Conservation (phyloP, 2,888 invertebrate species). For the Pediacus dermestoides region DNA sequence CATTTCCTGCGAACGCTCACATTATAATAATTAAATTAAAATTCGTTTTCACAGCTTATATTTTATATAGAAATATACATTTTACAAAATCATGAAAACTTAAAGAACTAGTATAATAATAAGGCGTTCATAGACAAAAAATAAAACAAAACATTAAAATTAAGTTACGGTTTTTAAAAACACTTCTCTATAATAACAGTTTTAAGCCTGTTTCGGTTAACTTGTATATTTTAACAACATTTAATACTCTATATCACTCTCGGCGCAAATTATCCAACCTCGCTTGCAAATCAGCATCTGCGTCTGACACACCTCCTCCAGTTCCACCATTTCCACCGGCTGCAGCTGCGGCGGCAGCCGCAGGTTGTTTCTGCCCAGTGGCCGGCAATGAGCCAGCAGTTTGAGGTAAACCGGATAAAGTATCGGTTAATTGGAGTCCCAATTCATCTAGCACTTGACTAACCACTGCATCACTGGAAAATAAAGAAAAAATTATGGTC, state of each 20-base stretch:
- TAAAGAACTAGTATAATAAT: no score
- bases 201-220: no score
- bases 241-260: slow-evolving; percentile 57
- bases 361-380: slow-evolving; percentile 60
- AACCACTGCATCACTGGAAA: slow-evolving; percentile 86
- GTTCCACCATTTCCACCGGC: slow-evolving; percentile 47
- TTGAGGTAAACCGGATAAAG: slow-evolving; percentile 82
- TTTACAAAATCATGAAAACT: no score
- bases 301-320: slow-evolving; percentile 64
- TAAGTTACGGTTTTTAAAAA: no score
- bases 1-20: no score
- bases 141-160: no score
- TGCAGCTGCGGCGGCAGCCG: slow-evolving; percentile 53
- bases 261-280: slow-evolving; percentile 90
- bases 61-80: no score
- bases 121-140: no score
- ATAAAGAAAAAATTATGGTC: slow-evolving; percentile 1
- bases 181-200: no score
- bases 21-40: no score
- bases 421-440: slow-evolving; percentile 91
- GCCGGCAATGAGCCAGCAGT: slow-evolving; percentile 58
- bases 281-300: slow-evolving; percentile 96
- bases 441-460: slow-evolving; percentile 96
- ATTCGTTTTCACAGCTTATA: no score
- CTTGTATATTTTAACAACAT: no score